Base-by-base conservation (phyloP, 2,797 vertebrate genomes). In the Spheniscus humboldti region DNA sequence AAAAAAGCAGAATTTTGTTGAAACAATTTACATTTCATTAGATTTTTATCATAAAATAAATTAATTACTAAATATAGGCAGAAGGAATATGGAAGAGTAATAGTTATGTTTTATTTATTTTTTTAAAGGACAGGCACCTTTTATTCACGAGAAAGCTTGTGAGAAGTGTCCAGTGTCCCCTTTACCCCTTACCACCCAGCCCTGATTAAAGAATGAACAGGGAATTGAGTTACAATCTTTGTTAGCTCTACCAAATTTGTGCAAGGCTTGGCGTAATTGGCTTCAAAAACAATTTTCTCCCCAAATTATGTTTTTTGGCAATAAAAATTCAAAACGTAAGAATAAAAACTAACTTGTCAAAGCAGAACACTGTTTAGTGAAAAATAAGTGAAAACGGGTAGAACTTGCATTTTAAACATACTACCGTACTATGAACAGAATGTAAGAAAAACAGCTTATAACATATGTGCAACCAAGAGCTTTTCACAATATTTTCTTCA, bases 11-110 rank as follows among this genome's bases (percentile, higher is more conserved):
- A 99, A 98, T 98, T 99, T 98, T 98, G 98, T 98, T 98, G 98
- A 98, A 98, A 98, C 98, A 98, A 99, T 98, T 98, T 98, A 99
- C 99, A 99, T 98, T 98, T 98, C 98, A 97, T 98, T 98, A 98
- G 98, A 97, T 98, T 97, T 98, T 98, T 98, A 98, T 98, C 98
- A 98, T 98, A 98, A 99, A 99, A 99, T 99, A 99, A 99, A 99
- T 99, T 99, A 99, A 99, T 99, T 98, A 98, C 98, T 98, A 99
- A 99, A 99, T 98, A 98, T 98, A 98, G 98, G 98, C 98, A 98
- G 98, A 97, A 98, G 97, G 98, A 99, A 98, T 98, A 99, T 98
- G 98, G 98, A 98, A 98, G 97, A 98, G 97, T 98, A 98, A 98
- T 98, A 98, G 97, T 98, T 97, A 90, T 90, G 95, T 97, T 98